A percentile compares a stretch with the other conserved stretches of the same genome.
Evolutionary conservation across 2,888 invertebrate species (phyloP).

Genomic region (Eristalis pertinax): DNA sequence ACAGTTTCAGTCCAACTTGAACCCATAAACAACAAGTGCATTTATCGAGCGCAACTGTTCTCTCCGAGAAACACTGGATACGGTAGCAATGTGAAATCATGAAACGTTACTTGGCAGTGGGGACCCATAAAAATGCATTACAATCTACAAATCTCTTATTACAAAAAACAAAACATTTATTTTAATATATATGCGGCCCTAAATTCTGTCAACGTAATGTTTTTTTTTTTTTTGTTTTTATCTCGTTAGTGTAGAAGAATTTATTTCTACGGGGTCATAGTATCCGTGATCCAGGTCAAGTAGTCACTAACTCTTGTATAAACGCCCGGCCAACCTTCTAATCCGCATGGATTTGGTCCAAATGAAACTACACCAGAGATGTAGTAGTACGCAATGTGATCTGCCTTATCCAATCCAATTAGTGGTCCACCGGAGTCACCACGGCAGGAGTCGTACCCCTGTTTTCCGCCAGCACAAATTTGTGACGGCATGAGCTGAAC

Average conservation of each 20-base stretch:
- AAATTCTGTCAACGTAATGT: not conserved
- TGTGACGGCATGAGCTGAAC: slow-evolving; percentile 82
- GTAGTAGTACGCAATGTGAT: slow-evolving; percentile 82
- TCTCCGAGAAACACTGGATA: too few relatives aligned
- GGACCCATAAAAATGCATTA: too few relatives aligned
- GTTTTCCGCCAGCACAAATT: slow-evolving; percentile 84
- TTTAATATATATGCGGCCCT: not conserved
- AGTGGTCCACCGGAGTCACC: slow-evolving; percentile 86
- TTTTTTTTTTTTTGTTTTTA: not conserved
- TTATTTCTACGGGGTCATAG: slow-evolving; percentile 27
- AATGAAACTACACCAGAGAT: slow-evolving; percentile 85
- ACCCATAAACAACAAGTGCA: too few relatives aligned
- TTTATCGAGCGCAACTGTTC: too few relatives aligned
- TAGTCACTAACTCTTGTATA: slow-evolving; percentile 84
- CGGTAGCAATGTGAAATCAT: too few relatives aligned
- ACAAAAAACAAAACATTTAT: not conserved
- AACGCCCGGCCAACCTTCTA: slow-evolving; percentile 84
- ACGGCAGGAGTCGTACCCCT: slow-evolving; percentile 83
- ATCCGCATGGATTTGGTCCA: slow-evolving; percentile 85
- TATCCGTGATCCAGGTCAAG: slow-evolving; percentile 83
- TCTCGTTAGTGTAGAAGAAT: not conserved
- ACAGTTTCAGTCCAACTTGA: too few relatives aligned
- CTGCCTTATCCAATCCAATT: slow-evolving; percentile 80
- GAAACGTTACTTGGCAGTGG: too few relatives aligned
- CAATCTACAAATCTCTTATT: not conserved